Percentiles rank a stretch among this genome's conserved stretches.
phyloP scores from a whole-genome alignment of 2,113 vertebrate genomes.

The Benitochromis conjunctus region DNA sequence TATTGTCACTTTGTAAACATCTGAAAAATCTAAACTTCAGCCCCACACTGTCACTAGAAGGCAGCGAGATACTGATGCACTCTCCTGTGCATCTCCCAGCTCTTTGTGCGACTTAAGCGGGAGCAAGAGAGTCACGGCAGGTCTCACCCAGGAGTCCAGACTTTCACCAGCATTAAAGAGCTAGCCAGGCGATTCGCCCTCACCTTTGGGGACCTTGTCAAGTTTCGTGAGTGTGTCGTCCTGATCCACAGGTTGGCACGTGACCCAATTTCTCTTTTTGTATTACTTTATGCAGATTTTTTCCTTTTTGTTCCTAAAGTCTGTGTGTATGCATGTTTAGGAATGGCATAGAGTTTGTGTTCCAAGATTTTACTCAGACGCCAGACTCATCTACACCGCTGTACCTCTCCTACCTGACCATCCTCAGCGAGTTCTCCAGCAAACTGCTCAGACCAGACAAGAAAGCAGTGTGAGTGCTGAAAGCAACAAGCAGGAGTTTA shows the following conservation, averaged over 20 bases:
- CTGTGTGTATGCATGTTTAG: constrained; percentile 51
- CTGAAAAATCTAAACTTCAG: not conserved
- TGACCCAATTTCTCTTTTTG: not conserved
- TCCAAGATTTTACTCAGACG: constrained; percentile 73
- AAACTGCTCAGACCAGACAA: constrained; percentile 91
- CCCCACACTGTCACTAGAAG: accelerated
- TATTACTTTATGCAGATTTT: not conserved
- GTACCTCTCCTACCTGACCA: constrained; percentile 81
- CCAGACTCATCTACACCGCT: constrained; percentile 67
- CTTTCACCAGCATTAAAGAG: constrained; percentile 87
- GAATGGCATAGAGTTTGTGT: constrained; percentile 87
- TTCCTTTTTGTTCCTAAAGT: not conserved
- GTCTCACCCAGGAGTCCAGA: constrained; percentile 71
- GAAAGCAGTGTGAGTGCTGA: constrained; percentile 81
- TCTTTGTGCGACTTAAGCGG: constrained; percentile 76
- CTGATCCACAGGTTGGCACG: constrained; percentile 85
- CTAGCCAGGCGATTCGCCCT: constrained; percentile 87
- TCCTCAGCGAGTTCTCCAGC: constrained; percentile 88
- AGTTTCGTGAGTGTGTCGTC: constrained; percentile 84
- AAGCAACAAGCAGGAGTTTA: not conserved
- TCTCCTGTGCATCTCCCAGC: constrained; percentile 55
- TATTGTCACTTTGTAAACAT: constrained; percentile 13
- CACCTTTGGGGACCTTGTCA: constrained; percentile 85
- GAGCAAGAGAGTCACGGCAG: constrained; percentile 67
- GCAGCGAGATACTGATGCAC: not conserved